Evolutionary conservation across 2,888 invertebrate species (phyloP), one percentile per base, ranked within the genome.

Genomic region (Colostygia pectinataria): DNA sequence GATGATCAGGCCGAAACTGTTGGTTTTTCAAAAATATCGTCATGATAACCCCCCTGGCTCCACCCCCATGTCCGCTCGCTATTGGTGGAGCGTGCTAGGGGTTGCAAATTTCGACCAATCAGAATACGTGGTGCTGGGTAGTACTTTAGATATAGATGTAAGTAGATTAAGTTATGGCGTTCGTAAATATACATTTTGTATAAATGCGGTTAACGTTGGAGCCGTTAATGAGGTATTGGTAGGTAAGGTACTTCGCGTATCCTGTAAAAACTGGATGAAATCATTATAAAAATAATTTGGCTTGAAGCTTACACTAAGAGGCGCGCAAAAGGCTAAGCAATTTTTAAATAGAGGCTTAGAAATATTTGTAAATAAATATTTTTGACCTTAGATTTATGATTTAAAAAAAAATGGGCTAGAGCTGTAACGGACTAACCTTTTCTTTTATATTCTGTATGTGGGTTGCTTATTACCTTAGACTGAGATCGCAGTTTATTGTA

Each of bases 161-260:
- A 40, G 31, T 32, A 85, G 87, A 90, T 90, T 86, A 78, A 84
- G 83, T 88, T 90, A 87, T 86, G 79, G 82, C 76, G 81, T 73
- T 69, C 66, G 71, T 73, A 76, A 81, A 84, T 81, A 83, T 80
- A 76, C 74, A 80, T 75, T 76, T 71, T 74, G 77, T 85, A 80
- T 83, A 83, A 83, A 79, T 74, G 74, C 57, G 73, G 78, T 80
- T 77, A 80, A 77, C 68, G 70, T 20, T 64, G 65, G 65, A 68
- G 68, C 69, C 66, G 77, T 78, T 81, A 79, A 83, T 82, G 77
- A 83, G 70, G 76, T 55, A 55, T 55, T 38, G 37, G 49, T 2
- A 45, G 43, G 38, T 43, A 2, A 45, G 43, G 38, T 43, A 34
- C 15, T 8, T 28, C 10, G 15, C 31, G n/a, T 34, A 4, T 25